A percentile compares a stretch with the other conserved stretches of the same genome.
Evolutionary conservation across 2,797 vertebrate species (phyloP).

Genomic region (Cheirogaleus major): DNA sequence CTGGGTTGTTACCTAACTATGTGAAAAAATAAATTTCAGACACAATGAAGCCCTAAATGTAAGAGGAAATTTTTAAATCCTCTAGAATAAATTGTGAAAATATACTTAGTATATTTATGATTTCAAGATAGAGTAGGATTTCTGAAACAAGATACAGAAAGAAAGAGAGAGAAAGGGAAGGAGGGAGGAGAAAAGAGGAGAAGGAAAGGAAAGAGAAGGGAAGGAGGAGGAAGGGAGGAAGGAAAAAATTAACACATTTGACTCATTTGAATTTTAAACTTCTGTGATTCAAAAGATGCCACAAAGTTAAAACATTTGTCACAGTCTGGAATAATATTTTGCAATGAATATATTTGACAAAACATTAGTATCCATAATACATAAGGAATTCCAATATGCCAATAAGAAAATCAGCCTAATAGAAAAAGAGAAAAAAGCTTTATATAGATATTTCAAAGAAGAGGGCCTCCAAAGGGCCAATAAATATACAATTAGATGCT

Average conservation of each 20-base stretch:
- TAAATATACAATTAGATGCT: background rate
- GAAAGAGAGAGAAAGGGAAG: background rate
- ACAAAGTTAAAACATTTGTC: slow-evolving; percentile 5
- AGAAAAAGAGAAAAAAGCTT: slow-evolving; percentile 15
- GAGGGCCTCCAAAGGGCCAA: background rate
- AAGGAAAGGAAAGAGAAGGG: background rate
- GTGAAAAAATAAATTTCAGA: background rate
- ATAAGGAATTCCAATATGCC: background rate
- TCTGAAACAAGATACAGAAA: background rate
- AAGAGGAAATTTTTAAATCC: background rate
- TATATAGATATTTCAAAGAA: background rate
- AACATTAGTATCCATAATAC: background rate
- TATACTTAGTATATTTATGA: background rate
- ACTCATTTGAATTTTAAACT: slow-evolving; percentile 17
- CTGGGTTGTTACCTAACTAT: background rate
- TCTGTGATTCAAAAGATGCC: background rate
- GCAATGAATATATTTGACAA: background rate
- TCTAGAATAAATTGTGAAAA: slow-evolving; percentile 15
- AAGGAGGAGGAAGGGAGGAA: background rate
- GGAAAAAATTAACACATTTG: background rate
- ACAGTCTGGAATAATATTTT: background rate
- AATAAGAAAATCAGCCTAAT: background rate
- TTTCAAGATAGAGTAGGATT: background rate
- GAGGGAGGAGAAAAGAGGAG: background rate
- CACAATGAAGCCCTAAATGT: background rate